Percentiles rank a stretch among this genome's conserved stretches.
Evolutionary conservation across 2,113 vertebrate species (phyloP).

Genomic region (Mus pahari): DNA sequence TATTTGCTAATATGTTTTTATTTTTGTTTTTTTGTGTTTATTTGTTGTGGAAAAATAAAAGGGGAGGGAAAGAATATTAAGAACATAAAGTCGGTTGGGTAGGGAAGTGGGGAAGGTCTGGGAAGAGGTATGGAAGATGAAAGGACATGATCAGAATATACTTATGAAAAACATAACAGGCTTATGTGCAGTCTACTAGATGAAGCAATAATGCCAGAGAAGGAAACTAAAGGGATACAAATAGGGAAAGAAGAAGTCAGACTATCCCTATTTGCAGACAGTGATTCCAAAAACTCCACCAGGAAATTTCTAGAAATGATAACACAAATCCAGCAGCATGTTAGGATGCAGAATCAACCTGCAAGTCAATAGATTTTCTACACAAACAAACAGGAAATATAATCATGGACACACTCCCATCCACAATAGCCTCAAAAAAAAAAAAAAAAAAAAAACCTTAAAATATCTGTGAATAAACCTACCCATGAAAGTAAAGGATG

Average conservation of each 20-base stretch:
- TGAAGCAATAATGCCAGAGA: neutral
- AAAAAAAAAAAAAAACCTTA: too few relatives aligned
- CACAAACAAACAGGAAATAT: neutral
- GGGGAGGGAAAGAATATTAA: neutral
- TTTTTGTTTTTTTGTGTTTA: neutral
- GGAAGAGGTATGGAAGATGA: neutral
- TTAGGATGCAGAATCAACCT: neutral
- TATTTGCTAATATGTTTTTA: neutral
- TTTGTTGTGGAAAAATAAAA: neutral
- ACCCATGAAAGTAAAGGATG: neutral
- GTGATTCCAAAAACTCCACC: neutral
- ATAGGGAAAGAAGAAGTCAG: neutral
- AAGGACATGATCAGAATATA: neutral
- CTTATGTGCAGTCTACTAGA: neutral
- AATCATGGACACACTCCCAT: neutral
- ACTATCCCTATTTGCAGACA: neutral
- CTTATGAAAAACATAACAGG: neutral
- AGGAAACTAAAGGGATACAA: neutral
- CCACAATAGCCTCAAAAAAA: neutral
- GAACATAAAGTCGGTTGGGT: neutral
- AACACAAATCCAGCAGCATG: neutral
- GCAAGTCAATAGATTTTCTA: neutral
- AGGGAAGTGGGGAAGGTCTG: neutral
- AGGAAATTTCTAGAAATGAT: neutral
- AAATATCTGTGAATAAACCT: neutral